Conservation (phyloP, 2,797 vertebrate genomes). For the Potorous gilbertii region DNA sequence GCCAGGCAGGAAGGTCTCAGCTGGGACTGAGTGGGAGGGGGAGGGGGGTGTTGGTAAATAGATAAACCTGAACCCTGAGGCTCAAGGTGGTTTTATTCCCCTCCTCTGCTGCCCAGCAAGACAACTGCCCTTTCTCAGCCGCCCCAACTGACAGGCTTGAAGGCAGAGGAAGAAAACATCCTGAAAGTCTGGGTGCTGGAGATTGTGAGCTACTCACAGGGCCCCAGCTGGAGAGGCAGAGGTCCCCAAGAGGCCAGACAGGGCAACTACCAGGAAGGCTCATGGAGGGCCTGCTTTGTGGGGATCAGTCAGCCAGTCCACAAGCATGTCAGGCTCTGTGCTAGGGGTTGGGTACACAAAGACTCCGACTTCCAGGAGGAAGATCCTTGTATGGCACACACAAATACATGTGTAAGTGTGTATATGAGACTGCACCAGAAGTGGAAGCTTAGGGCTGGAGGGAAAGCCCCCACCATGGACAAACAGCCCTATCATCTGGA, state of each 20-base stretch:
- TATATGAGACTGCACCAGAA: too few relatives aligned
- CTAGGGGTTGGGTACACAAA: neutral
- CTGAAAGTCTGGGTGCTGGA: too few relatives aligned
- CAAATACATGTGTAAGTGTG: neutral
- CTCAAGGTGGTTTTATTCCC: neutral
- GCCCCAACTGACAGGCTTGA: neutral
- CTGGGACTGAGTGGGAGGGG: neutral
- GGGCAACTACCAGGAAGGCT: neutral
- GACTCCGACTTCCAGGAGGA: accelerated
- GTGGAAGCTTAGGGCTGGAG: too few relatives aligned
- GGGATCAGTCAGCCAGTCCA: neutral
- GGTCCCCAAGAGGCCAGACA: too few relatives aligned
- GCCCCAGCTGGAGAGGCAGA: neutral
- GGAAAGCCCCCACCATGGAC: too few relatives aligned
- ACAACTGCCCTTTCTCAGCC: neutral
- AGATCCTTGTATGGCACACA: neutral
- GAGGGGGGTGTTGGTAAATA: constrained; percentile 59
- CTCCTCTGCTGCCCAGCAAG: neutral
- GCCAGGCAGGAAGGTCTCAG: constrained; percentile 19
- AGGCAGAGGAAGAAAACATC: neutral
- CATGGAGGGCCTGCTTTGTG: neutral
- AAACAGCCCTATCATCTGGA: neutral
- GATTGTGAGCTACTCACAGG: neutral
- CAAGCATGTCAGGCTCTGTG: neutral
- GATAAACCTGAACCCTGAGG: constrained; percentile 53